Evolutionary conservation across 2,797 vertebrate species (phyloP).

Genomic region (Gouania willdenowi): DNA sequence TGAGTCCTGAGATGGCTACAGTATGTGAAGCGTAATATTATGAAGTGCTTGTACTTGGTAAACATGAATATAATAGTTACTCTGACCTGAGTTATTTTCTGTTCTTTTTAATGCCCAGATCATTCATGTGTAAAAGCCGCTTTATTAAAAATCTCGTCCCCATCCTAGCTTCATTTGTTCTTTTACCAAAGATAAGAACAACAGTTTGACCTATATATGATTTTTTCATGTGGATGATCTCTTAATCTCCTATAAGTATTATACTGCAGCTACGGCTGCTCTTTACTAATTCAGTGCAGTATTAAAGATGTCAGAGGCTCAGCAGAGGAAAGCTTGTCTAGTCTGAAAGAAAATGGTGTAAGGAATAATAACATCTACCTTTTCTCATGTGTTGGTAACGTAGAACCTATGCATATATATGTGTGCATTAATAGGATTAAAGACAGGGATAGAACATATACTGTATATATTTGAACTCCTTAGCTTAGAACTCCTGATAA

Average conservation of each 20-base stretch:
- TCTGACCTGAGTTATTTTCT: not conserved
- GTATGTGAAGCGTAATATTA: no score
- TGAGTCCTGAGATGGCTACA: no score
- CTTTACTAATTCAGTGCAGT: slow-evolving; percentile 3
- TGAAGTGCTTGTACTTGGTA: no score
- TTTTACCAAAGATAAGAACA: slow-evolving; percentile 10
- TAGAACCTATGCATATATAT: not conserved
- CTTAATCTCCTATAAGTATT: slow-evolving; percentile 39
- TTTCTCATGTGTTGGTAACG: slow-evolving; percentile 6
- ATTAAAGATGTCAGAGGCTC: slow-evolving; percentile 8
- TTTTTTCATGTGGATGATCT: slow-evolving; percentile 32
- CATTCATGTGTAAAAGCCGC: not conserved
- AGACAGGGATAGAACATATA: not conserved
- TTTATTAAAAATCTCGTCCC: slow-evolving; percentile 14
- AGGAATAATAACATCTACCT: slow-evolving; percentile 1
- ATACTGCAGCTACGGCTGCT: slow-evolving; percentile 1
- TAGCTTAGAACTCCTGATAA: not conserved
- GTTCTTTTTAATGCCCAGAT: not conserved
- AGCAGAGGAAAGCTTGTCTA: slow-evolving; percentile 2
- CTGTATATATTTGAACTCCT: not conserved
- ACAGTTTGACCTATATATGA: slow-evolving; percentile 42
- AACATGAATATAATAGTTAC: no score
- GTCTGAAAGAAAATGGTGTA: slow-evolving; percentile 7
- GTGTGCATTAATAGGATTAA: not conserved
- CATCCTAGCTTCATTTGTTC: slow-evolving; percentile 6